These are phyloP conservation scores for Sceloporus tristichus DNA, from an alignment of 2,113 vertebrate species.

Conservation along the genomic window DNA sequence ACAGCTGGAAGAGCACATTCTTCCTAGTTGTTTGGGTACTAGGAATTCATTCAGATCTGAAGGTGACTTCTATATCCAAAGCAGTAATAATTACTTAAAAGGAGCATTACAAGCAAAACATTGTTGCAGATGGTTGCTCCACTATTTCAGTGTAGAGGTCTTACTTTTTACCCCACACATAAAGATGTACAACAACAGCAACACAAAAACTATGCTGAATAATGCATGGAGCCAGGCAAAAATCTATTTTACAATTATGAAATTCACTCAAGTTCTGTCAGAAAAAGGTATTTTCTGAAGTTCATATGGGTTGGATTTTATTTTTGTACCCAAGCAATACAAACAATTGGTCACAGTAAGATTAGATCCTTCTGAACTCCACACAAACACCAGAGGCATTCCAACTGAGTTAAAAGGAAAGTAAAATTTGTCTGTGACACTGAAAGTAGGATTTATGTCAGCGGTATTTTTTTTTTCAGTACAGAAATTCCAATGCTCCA, in stretches of 20 bases:
- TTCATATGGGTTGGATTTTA: background rate
- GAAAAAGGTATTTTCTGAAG: background rate
- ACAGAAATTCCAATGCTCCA: conserved; percentile 1
- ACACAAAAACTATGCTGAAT: background rate
- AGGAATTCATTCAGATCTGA: too few species aligned
- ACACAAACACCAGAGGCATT: background rate
- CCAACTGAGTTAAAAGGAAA: background rate
- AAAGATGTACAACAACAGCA: background rate
- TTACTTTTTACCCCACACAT: background rate
- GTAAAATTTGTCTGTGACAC: background rate
- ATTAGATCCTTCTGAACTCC: conserved; percentile 14
- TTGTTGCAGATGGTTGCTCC: background rate
- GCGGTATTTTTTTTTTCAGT: background rate
- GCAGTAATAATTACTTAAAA: background rate
- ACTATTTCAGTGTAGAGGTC: background rate
- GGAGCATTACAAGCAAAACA: background rate
- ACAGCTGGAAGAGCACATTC: too few species aligned
- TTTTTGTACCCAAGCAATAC: conserved; percentile 18
- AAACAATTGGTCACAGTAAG: background rate
- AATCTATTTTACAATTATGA: background rate
- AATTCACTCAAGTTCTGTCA: background rate
- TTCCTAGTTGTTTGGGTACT: too few species aligned
- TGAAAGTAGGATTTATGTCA: background rate
- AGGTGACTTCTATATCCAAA: background rate
- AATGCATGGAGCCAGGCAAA: background rate